These are phyloP conservation scores for Drosophila neotestacea DNA, from an alignment of 2,888 invertebrate genomes.

Conservation along the genomic window DNA sequence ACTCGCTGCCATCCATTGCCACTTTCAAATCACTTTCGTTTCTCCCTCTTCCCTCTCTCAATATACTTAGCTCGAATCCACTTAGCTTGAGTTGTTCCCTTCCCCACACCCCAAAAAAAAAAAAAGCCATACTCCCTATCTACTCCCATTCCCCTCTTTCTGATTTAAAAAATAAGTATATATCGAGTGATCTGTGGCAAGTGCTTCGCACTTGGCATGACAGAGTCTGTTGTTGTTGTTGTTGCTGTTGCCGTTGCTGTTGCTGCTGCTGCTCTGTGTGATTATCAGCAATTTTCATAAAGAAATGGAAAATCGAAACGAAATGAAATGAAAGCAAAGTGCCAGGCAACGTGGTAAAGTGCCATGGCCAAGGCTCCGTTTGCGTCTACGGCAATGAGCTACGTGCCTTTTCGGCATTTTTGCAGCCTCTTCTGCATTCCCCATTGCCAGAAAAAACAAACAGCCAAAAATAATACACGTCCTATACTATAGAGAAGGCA, in stretches of 20 bases:
- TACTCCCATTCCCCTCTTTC: neutral
- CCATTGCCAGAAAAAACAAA: constrained; percentile 52
- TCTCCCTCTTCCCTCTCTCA: neutral
- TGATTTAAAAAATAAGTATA: constrained; percentile 46
- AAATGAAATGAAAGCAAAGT: constrained; percentile 72
- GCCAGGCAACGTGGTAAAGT: constrained; percentile 76
- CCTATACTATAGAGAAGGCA: constrained; percentile 53
- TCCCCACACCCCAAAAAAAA: neutral
- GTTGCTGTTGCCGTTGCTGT: constrained; percentile 20
- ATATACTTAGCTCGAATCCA: constrained; percentile 24
- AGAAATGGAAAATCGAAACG: constrained; percentile 74
- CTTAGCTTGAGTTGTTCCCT: constrained; percentile 26
- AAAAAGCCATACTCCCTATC: neutral
- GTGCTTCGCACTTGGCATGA: constrained; percentile 70
- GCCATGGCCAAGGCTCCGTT: constrained; percentile 64
- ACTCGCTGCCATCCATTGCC: constrained; percentile 43
- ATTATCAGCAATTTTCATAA: constrained; percentile 79
- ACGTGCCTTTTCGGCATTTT: constrained; percentile 76
- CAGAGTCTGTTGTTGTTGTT: constrained; percentile 24
- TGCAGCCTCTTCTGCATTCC: constrained; percentile 66
- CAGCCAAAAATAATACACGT: constrained; percentile 62
- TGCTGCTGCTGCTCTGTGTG: constrained; percentile 44
- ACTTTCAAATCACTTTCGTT: constrained; percentile 59
- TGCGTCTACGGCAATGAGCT: constrained; percentile 67
- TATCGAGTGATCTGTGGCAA: constrained; percentile 68